phyloP scores from a whole-genome alignment of 2,113 vertebrate species.

The Indri indri region DNA sequence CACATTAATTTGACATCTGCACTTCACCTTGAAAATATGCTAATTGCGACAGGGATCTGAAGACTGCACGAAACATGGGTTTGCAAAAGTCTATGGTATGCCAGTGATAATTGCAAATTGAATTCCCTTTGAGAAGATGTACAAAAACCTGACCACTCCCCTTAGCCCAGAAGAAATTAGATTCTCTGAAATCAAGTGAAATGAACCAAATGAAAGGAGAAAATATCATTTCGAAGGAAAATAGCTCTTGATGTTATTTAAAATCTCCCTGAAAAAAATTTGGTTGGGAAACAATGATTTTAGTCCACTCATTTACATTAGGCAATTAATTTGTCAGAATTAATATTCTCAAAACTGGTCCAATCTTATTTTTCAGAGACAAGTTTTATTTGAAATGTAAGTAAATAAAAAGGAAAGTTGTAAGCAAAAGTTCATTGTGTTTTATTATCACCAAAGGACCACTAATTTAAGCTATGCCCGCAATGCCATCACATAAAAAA shows the following conservation, averaged over 20 bases:
- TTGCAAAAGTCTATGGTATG: constrained; percentile 55
- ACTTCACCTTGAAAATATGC: constrained; percentile 79
- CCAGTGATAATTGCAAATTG: constrained; percentile 74
- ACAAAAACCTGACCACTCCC: constrained; percentile 73
- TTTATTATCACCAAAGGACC: constrained; percentile 75
- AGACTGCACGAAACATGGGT: constrained; percentile 34
- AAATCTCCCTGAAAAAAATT: constrained; percentile 52
- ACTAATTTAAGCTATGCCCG: constrained; percentile 66
- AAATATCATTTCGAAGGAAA: constrained; percentile 57
- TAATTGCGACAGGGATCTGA: constrained; percentile 75
- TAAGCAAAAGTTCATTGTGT: constrained; percentile 63
- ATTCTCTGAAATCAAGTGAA: constrained; percentile 73
- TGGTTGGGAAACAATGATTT: constrained; percentile 37
- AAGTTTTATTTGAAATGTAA: constrained; percentile 72
- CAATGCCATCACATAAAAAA: constrained; percentile 39
- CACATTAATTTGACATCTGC: constrained; percentile 71
- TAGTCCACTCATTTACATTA: constrained; percentile 34
- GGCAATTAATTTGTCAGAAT: constrained; percentile 60
- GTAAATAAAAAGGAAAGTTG: constrained; percentile 68
- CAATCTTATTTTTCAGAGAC: constrained; percentile 58
- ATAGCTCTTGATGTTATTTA: constrained; percentile 37
- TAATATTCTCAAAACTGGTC: constrained; percentile 43
- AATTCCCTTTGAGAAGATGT: constrained; percentile 76
- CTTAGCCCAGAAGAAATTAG: constrained; percentile 74
- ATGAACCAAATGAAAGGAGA: constrained; percentile 58